These are phyloP conservation scores for Dioctria linearis DNA, from an alignment of 2,888 invertebrate species.

Conservation along the genomic window DNA sequence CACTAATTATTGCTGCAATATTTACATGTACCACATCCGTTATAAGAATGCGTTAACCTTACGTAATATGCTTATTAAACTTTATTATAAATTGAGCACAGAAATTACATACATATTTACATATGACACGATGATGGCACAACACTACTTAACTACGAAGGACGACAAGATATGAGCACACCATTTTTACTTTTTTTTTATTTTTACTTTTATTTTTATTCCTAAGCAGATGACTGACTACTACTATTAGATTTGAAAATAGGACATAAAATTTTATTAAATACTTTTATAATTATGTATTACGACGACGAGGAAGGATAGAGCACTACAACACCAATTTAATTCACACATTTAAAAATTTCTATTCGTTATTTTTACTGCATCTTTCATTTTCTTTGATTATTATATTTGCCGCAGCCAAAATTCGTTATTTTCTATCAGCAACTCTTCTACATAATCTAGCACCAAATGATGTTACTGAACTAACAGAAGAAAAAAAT, in stretches of 20 bases:
- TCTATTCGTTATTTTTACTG: neutral
- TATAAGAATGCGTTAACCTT: no score
- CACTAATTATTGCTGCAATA: no score
- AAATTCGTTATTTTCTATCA: no score
- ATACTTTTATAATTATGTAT: neutral
- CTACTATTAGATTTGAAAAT: neutral
- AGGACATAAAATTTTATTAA: neutral
- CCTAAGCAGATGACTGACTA: neutral
- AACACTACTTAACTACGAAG: neutral
- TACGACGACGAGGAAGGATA: neutral
- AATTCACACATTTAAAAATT: no score
- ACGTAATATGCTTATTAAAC: no score
- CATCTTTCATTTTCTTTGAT: neutral
- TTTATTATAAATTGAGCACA: no score
- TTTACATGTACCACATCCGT: no score
- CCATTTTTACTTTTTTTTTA: neutral
- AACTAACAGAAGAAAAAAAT: neutral
- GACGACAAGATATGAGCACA: constrained; percentile 1
- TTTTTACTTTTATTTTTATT: neutral
- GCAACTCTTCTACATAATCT: neutral
- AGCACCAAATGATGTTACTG: neutral
- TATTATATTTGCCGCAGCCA: neutral
- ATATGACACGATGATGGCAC: no score
- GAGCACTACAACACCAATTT: neutral
- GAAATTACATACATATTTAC: neutral